Evolutionary conservation across 92 coral and sea anemone genomes (phyloP), one percentile per base, ranked within the genome.

Genomic region (Montipora capitata): DNA sequence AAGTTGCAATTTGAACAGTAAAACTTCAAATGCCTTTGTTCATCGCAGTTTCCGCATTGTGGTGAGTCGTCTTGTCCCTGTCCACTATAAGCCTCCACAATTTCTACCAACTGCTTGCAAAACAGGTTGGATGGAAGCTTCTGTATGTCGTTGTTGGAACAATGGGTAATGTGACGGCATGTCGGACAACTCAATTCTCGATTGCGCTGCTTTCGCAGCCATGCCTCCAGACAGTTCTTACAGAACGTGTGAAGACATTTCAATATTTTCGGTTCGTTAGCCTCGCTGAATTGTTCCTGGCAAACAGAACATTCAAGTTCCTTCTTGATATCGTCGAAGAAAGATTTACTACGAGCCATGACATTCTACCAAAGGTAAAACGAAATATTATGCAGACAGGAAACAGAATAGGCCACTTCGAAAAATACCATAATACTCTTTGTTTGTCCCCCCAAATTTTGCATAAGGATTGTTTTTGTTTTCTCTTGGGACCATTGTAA

Each of bases 221-320:
- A 79, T 3, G 27, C 49, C 27, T 65, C 74, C 65, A 79, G 45
- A 4, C 89, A 85, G 17, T 68, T 42, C 51, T 8, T 39, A 11
- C 52, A 76, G 40, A 76, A 39, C 0, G 81, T 38, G n/a, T 54
- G 39, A 2, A 56, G 67, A 15, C 81, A 57, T 76, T 35, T 40
- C 48, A 57, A 10, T 71, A 85, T 63, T 72, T 81, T 81, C 0
- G 85, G 85, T 0, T 81, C 85, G 2, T 68, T 81, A 3, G 35
- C 40, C 9, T 16, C 54, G n/a, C 51, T 69, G 39, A 81, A 81
- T 49, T 81, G 85, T 8, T 81, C 85, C 38, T 81, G 77, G 38
- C 85, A 81, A 0, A 81, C 85, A 15, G 76, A 40, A 52, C 85
- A 81, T 52, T 81, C 85, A 10, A 81, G 40, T 68, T 81, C 67